Evolutionary conservation across 2,113 vertebrate genomes (phyloP), one percentile per base, ranked within the genome.

Genomic region (Rutilus rutilus): DNA sequence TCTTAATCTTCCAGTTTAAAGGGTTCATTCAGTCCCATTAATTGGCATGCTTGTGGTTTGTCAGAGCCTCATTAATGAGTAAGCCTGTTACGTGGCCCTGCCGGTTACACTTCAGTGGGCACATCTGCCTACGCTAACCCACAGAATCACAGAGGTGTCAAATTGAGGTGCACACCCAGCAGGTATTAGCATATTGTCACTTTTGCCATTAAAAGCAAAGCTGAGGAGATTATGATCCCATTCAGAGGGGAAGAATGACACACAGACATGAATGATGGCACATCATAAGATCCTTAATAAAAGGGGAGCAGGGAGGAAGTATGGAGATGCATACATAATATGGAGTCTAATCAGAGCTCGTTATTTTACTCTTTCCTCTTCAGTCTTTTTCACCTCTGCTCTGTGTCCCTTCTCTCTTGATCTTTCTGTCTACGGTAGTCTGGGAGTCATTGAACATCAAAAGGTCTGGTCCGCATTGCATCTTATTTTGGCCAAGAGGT

Each of bases 51-150:
- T 89, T 78, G 84, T 90, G 90, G 92, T 93, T 92, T 94, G 93
- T 93, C 93, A 93, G 92, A 82, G 90, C 92, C 93, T 93, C 92
- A 92, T 93, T 94, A 94, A 94, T 93, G 93, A 92, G 90, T 90
- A 89, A 92, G 92, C 93, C 93, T 91, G 89, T 88, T 88, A 85
- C 6, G 74, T 90, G 86, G 90, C 74, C 84, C 80, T 82, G 88
- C 84, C 88, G 79, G 94, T 94, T 94, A 92, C 89, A 88, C 94
- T 94, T 89, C 88, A 87, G 75, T 88, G 92, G 88, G 86, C 93
- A 93, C 94, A 94, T 95, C 93, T 95, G 94, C 90, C 90, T 88
- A 57, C 79, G 92, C 89, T 93, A 93, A 93, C 91, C 91, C 92
- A 89, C 87, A 87, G 92, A 93, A 90, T 92, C 91, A 87, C 93